Conservation (phyloP, 2,113 vertebrate genomes). For the Tor tambroides region DNA sequence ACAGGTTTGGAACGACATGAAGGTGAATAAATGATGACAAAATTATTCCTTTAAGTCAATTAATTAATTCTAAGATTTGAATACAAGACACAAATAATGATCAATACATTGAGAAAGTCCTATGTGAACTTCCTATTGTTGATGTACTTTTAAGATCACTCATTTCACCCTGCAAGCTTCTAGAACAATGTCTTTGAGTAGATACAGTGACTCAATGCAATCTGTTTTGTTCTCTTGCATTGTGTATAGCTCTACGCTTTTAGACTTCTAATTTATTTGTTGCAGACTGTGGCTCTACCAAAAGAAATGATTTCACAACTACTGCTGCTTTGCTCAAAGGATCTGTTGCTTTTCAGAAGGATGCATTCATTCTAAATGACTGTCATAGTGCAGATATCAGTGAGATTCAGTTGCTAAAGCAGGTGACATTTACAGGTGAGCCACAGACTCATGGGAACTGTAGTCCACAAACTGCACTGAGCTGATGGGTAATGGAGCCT, state of each 20-base stretch:
- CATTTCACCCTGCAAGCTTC: not conserved
- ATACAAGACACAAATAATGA: not conserved
- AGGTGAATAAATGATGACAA: too few species aligned
- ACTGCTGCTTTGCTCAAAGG: not conserved
- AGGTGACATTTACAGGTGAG: constrained; percentile 1
- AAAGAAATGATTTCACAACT: not conserved
- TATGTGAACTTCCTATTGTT: not conserved
- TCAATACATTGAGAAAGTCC: not conserved
- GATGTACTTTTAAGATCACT: not conserved
- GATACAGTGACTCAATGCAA: not conserved
- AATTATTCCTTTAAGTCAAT: too few species aligned
- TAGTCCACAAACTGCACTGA: not conserved
- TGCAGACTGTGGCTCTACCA: not conserved
- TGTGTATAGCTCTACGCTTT: not conserved
- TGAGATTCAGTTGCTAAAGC: not conserved
- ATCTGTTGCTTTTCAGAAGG: not conserved
- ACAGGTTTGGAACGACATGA: too few species aligned
- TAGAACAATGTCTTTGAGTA: not conserved
- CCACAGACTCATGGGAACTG: constrained; percentile 5
- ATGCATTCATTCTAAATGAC: not conserved
- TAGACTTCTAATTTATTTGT: not conserved
- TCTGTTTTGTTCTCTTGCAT: not conserved
- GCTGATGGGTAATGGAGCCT: not conserved
- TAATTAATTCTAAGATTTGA: not conserved
- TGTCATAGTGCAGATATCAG: not conserved